These are phyloP conservation scores for Calonectris borealis DNA, from an alignment of 2,113 vertebrate genomes.

Conservation along the genomic window DNA sequence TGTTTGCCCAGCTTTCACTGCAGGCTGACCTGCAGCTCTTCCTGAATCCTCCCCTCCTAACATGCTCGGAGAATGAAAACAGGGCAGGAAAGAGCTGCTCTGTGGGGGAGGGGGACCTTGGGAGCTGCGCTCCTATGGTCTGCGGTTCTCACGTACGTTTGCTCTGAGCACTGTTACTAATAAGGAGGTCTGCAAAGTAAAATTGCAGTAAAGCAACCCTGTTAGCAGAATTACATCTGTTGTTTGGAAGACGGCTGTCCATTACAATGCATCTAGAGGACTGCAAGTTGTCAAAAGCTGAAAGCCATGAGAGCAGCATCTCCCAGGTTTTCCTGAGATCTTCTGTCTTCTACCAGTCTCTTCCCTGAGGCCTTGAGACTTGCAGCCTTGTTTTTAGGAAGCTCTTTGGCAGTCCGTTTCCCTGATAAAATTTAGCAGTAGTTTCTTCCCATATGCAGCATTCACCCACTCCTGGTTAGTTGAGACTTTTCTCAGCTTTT, in stretches of 20 bases:
- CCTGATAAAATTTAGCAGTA: not conserved
- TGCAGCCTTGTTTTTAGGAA: not conserved
- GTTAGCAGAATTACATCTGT: not conserved
- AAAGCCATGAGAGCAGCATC: not conserved
- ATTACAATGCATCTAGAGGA: not conserved
- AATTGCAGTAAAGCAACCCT: not conserved
- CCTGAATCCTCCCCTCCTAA: not conserved
- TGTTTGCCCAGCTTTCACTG: not conserved
- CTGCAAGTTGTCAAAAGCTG: not conserved
- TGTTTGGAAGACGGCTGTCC: not conserved
- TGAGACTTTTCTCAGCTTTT: not conserved
- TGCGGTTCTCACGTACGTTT: accelerated
- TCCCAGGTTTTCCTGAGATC: not conserved
- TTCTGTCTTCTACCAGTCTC: not conserved
- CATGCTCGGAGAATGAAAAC: not conserved
- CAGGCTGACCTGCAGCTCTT: not conserved
- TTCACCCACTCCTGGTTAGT: not conserved
- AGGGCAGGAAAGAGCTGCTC: not conserved
- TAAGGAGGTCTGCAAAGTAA: not conserved
- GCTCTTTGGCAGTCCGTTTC: not conserved
- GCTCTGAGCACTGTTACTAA: not conserved
- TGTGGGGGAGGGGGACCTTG: accelerated
- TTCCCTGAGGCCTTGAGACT: not conserved
- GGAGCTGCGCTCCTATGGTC: not conserved
- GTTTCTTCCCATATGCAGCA: not conserved